A percentile compares a stretch with the other conserved stretches of the same genome.
Evolutionary conservation across 2,113 vertebrate genomes (phyloP).

Genomic region (Anolis sagrei): DNA sequence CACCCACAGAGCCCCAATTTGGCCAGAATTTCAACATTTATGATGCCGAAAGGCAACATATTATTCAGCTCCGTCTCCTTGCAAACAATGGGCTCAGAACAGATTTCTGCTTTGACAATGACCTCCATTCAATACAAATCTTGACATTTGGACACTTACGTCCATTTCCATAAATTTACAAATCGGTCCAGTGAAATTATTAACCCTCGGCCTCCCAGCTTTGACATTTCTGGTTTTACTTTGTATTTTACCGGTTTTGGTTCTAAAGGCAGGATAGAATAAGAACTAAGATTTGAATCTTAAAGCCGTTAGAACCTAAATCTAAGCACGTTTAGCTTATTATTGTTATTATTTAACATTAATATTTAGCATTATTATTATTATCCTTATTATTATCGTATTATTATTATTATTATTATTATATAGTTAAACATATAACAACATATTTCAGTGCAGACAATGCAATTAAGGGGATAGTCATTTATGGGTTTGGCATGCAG

Average conservation of each 20-base stretch:
- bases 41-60: too few species aligned
- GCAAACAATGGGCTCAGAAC: too few species aligned
- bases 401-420: not conserved
- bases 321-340: not conserved
- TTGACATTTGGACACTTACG: not conserved
- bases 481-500: too few species aligned
- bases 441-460: not conserved
- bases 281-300: not conserved
- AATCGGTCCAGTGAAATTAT: not conserved
- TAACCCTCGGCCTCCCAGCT: not conserved
- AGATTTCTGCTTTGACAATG: too few species aligned
- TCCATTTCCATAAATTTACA: not conserved
- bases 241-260: not conserved
- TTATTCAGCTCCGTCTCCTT: too few species aligned
- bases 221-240: not conserved
- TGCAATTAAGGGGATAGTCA: not conserved
- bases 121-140: too few species aligned
- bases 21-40: not conserved
- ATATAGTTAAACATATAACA: not conserved
- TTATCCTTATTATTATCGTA: not conserved
- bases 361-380: too few species aligned
- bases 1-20: too few species aligned
- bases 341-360: too few species aligned
- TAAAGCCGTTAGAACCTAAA: not conserved
- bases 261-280: not conserved